Percentiles rank a stretch among this genome's conserved stretches.
Evolutionary conservation across 2,113 vertebrate genomes (phyloP).

Genomic region (Leucoraja erinaceus): DNA sequence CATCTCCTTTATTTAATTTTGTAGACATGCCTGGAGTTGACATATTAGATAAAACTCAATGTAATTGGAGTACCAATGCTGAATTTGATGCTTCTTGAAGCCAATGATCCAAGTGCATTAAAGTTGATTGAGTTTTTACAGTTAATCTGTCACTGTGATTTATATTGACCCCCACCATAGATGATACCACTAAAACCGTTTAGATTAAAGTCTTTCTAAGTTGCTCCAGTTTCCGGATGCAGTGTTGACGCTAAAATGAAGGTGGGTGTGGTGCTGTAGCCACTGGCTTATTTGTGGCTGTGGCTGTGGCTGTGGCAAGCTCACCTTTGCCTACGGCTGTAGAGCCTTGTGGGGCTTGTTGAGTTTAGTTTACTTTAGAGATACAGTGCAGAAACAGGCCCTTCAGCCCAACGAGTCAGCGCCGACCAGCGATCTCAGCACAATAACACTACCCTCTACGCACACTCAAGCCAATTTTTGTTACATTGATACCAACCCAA

Average conservation of each 20-base stretch:
- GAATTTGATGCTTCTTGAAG: constrained; percentile 4
- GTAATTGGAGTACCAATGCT: not conserved
- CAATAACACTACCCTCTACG: too few relatives aligned
- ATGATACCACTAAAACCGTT: constrained; percentile 19
- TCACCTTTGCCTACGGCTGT: not conserved
- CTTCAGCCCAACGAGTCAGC: too few relatives aligned
- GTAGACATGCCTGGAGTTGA: not conserved
- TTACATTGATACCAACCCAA: too few relatives aligned
- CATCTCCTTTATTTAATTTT: not conserved
- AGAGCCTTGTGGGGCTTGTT: not conserved
- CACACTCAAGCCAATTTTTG: too few relatives aligned
- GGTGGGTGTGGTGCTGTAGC: not conserved
- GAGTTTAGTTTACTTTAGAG: too few relatives aligned
- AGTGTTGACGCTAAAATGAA: not conserved
- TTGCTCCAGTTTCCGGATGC: not conserved
- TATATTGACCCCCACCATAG: not conserved
- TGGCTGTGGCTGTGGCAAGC: not conserved
- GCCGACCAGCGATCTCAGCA: too few relatives aligned
- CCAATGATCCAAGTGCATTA: not conserved
- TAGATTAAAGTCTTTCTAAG: not conserved
- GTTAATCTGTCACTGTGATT: constrained; percentile 20
- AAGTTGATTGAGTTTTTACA: constrained; percentile 11
- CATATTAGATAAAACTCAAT: constrained; percentile 1
- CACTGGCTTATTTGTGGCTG: not conserved
- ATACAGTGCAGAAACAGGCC: too few relatives aligned